These are phyloP conservation scores for Coptodon bakossiorum DNA, from an alignment of 2,113 vertebrate species.

Conservation along the genomic window DNA sequence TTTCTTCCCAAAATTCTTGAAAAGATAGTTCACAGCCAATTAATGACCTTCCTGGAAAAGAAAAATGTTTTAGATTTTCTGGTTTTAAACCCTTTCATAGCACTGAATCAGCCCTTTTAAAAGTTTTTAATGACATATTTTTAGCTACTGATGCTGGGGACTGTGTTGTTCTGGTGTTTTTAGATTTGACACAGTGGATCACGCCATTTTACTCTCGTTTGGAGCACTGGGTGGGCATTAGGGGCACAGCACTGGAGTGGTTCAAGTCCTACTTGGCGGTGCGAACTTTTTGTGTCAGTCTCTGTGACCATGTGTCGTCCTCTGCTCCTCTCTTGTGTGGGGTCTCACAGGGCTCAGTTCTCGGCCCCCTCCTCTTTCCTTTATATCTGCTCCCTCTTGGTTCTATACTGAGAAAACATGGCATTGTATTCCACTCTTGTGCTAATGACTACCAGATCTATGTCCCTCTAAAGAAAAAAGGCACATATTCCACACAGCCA, in stretches of 20 bases:
- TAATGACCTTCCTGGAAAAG: not conserved
- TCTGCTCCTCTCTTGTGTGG: not conserved
- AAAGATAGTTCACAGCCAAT: not conserved
- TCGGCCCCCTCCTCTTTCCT: not conserved
- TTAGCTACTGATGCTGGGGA: not conserved
- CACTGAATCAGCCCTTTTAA: not conserved
- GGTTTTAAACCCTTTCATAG: not conserved
- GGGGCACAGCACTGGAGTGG: not conserved
- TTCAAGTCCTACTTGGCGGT: not conserved
- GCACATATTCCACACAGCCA: not conserved
- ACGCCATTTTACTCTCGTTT: not conserved
- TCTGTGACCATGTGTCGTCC: not conserved
- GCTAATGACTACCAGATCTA: not conserved
- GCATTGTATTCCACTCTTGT: not conserved
- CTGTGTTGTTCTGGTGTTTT: not conserved
- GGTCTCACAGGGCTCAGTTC: not conserved
- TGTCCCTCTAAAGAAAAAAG: not conserved
- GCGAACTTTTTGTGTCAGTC: not conserved
- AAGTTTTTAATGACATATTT: not conserved
- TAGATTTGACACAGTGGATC: not conserved
- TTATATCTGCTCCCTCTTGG: not conserved
- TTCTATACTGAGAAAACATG: not conserved
- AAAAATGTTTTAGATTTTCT: not conserved
- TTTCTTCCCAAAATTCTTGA: not conserved
- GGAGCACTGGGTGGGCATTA: not conserved